phyloP scores from a whole-genome alignment of 2,888 invertebrate species.

The Acleris holmiana region DNA sequence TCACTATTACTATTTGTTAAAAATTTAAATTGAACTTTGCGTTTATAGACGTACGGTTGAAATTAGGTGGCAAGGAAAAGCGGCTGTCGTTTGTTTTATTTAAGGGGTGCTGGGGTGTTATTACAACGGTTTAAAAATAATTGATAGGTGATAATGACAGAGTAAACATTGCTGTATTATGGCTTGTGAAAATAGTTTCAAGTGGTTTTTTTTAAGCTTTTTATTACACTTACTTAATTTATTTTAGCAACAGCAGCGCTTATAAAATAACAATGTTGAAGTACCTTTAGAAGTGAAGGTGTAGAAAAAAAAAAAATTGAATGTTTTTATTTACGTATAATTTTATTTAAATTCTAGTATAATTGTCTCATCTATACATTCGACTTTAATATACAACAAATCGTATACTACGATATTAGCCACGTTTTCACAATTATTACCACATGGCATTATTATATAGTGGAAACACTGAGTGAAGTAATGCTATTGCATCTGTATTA shows the following conservation, averaged over 20 bases:
- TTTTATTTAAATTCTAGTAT: conserved; percentile 50
- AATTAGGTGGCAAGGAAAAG: not conserved
- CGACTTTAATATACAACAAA: conserved; percentile 52
- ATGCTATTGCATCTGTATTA: not conserved
- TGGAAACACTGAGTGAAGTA: not conserved
- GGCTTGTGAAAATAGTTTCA: conserved; percentile 33
- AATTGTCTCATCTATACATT: conserved; percentile 49
- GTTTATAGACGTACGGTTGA: not conserved
- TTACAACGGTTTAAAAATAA: conserved; percentile 56
- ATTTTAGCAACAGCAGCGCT: not conserved
- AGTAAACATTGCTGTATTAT: conserved; percentile 45
- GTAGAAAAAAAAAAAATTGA: not conserved
- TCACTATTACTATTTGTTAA: not conserved
- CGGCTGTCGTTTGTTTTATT: conserved; percentile 31
- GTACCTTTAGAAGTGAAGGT: not conserved
- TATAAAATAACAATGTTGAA: not conserved
- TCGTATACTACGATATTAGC: conserved; percentile 48
- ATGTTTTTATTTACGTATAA: conserved; percentile 34
- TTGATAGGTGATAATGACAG: conserved; percentile 49
- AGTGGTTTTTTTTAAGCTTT: conserved; percentile 21
- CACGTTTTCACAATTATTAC: not conserved
- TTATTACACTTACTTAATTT: conserved; percentile 7
- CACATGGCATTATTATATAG: not conserved
- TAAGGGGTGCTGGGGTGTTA: conserved; percentile 49
- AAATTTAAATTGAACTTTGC: not conserved